Evolutionary conservation across 2,797 vertebrate genomes (phyloP).

Genomic region (Scyliorhinus canicula): DNA sequence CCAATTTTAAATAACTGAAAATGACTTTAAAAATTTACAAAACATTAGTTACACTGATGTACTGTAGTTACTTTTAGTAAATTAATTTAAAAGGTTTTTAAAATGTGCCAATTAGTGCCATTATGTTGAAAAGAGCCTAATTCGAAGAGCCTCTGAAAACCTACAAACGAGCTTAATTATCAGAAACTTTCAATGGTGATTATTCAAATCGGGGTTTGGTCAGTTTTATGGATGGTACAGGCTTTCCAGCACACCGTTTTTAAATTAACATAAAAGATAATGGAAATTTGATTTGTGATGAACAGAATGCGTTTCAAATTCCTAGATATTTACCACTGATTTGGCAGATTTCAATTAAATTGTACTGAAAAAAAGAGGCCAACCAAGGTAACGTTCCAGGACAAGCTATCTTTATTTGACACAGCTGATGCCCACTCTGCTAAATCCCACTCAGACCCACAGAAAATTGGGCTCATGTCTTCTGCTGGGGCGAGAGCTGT

Average conservation of each 20-base stretch:
- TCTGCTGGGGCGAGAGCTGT: neutral
- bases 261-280: neutral
- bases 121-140: neutral
- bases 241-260: neutral
- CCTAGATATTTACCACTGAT: neutral
- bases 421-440: neutral
- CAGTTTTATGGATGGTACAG: neutral
- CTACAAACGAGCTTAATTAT: neutral
- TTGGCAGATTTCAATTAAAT: neutral
- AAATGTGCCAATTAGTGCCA: neutral
- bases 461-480: neutral
- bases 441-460: neutral
- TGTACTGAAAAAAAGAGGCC: neutral
- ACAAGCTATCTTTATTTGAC: neutral
- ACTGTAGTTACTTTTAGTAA: neutral
- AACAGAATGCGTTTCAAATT: neutral
- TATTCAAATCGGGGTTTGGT: neutral
- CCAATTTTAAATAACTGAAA: neutral
- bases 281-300: neutral
- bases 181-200: neutral
- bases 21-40: neutral
- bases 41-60: neutral
- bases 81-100: neutral
- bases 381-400: neutral
- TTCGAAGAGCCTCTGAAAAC: neutral